These are phyloP conservation scores for Coecobrya sp. DNA, from an alignment of 2,888 invertebrate species.

Conservation along the genomic window DNA sequence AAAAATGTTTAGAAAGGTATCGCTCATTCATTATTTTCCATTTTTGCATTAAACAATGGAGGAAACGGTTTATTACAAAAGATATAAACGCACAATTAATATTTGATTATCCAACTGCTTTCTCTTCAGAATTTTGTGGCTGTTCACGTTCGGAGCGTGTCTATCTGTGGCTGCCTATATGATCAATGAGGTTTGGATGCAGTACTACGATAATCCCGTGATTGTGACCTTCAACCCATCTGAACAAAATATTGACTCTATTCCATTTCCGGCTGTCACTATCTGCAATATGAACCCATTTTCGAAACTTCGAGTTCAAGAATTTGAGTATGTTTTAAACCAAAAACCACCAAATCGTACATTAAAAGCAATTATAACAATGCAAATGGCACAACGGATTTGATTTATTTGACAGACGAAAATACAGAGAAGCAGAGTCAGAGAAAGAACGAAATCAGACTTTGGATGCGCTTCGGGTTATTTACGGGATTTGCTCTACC, in stretches of 20 bases:
- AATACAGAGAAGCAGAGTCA: slow-evolving; percentile 9
- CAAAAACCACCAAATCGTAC: too few species aligned
- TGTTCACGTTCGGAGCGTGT: background rate
- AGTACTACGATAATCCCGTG: background rate
- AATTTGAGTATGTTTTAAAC: slow-evolving; percentile 59
- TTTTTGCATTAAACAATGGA: background rate
- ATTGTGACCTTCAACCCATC: background rate
- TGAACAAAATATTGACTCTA: background rate
- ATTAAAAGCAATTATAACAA: too few species aligned
- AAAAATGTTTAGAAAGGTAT: background rate
- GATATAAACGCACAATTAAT: too few species aligned
- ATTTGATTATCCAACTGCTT: too few species aligned
- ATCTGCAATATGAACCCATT: slow-evolving; percentile 78
- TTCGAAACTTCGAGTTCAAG: slow-evolving; percentile 64
- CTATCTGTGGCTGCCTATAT: background rate
- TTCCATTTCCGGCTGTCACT: slow-evolving; percentile 30
- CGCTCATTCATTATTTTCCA: background rate
- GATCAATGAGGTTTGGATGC: background rate
- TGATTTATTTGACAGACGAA: slow-evolving; percentile 27
- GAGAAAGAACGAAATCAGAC: slow-evolving; percentile 25
- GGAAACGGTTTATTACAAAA: too few species aligned
- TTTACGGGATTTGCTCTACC: slow-evolving; percentile 77
- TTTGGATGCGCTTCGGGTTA: slow-evolving; percentile 70
- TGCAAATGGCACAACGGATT: too few species aligned
- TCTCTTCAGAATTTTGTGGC: slow-evolving; percentile 23